A percentile compares a stretch with the other conserved stretches of the same genome.
Conservation (phyloP, 2,888 invertebrate species). For the Philonicus albiceps region DNA sequence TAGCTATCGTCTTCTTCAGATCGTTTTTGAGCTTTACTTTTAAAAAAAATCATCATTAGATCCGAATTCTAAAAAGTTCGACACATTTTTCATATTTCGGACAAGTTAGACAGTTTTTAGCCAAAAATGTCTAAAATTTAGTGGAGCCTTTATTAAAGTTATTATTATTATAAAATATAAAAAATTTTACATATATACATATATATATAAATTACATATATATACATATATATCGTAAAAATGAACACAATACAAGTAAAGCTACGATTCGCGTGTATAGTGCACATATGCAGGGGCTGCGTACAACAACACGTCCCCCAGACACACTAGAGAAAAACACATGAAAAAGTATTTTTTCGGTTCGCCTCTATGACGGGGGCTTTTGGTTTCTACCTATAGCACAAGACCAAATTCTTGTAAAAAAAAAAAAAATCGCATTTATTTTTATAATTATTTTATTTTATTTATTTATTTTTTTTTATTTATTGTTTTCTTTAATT, state of each 20-base stretch:
- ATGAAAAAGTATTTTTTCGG: constrained; percentile 36
- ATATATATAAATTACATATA: no score
- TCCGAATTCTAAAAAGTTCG: neutral
- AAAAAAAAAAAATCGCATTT: constrained; percentile 19
- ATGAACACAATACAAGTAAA: constrained; percentile 3
- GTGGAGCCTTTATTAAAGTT: neutral
- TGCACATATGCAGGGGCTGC: constrained; percentile 13
- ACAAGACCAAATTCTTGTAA: constrained; percentile 36
- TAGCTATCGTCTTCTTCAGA: neutral
- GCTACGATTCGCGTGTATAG: neutral
- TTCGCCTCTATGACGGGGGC: constrained; percentile 40
- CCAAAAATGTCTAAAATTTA: constrained; percentile 4
- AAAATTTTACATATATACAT: no score
- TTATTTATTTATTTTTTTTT: neutral
- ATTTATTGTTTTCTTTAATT: neutral
- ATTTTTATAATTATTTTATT: neutral
- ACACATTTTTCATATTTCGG: neutral
- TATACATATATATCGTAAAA: neutral
- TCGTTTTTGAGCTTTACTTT: neutral
- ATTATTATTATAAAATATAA: no score
- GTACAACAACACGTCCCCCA: constrained; percentile 11
- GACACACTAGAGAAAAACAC: constrained; percentile 31
- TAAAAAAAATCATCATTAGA: neutral
- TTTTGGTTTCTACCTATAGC: constrained; percentile 18
- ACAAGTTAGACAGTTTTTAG: neutral